Evolutionary conservation across 2,113 vertebrate genomes (phyloP).

Genomic region (Miniopterus natalensis): DNA sequence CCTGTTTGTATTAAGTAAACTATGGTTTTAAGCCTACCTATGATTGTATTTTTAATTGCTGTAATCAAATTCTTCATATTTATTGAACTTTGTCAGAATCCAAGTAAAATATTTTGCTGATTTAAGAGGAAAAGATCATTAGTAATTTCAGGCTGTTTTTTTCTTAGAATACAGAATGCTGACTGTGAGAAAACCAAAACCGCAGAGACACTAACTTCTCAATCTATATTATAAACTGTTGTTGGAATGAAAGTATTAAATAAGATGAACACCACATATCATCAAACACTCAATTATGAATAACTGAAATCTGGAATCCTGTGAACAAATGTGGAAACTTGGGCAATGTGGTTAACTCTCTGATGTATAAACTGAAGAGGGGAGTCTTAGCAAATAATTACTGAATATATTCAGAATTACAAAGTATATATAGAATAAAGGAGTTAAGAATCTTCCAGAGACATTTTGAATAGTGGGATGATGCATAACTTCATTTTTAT

Average conservation of each 20-base stretch:
- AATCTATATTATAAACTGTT: background rate
- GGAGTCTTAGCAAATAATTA: background rate
- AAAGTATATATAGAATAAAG: background rate
- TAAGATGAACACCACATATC: background rate
- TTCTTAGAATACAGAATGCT: background rate
- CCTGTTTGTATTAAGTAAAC: background rate
- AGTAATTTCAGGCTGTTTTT: background rate
- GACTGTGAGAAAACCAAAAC: background rate
- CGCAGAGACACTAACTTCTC: background rate
- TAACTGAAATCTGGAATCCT: slow-evolving; percentile 17
- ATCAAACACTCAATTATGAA: background rate
- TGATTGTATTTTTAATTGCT: background rate
- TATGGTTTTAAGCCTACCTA: background rate
- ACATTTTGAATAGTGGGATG: background rate
- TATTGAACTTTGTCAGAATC: background rate
- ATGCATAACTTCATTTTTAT: background rate
- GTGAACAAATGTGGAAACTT: background rate
- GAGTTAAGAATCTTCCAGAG: background rate
- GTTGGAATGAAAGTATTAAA: slow-evolving; percentile 10
- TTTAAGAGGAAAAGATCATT: background rate
- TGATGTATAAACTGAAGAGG: background rate
- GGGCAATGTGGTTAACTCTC: background rate
- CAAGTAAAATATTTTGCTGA: background rate
- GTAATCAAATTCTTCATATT: background rate
- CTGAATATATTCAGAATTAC: background rate